phyloP scores from a whole-genome alignment of 1,140 invertebrate genomes.

The Chrysomallon squamiferum region DNA sequence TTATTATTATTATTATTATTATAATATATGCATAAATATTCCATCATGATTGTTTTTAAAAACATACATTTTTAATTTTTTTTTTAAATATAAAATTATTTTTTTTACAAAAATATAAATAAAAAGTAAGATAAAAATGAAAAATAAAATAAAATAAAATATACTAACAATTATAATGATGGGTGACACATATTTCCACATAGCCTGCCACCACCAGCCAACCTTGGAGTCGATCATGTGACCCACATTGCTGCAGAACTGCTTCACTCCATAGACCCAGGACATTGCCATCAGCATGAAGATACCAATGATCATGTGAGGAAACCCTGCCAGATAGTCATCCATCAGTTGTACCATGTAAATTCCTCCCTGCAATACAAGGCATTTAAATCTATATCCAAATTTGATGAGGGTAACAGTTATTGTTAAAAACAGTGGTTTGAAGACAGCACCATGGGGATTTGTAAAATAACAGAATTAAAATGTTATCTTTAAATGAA shows the following conservation, averaged over 20 bases:
- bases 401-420: no score
- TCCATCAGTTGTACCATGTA: constrained; percentile 85
- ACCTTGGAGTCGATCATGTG: constrained; percentile 52
- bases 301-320: constrained; percentile 80
- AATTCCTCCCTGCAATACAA: constrained; percentile 70
- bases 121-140: no score
- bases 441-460: no score
- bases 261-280: constrained; percentile 74
- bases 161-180: constrained; percentile 72
- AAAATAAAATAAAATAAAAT: neutral
- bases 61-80: no score
- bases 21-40: no score
- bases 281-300: constrained; percentile 73
- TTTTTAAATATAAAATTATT: no score
- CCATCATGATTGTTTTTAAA: no score
- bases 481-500: no score
- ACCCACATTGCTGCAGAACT: constrained; percentile 52
- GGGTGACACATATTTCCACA: constrained; percentile 83
- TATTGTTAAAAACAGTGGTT: neutral
- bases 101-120: no score
- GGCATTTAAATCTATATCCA: no score
- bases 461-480: no score
- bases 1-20: no score
- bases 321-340: constrained; percentile 85
- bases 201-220: constrained; percentile 71